Percentiles rank a stretch among this genome's conserved stretches.
Evolutionary conservation across 1,140 invertebrate genomes (phyloP).

Genomic region (Lasioglossum baleicum): DNA sequence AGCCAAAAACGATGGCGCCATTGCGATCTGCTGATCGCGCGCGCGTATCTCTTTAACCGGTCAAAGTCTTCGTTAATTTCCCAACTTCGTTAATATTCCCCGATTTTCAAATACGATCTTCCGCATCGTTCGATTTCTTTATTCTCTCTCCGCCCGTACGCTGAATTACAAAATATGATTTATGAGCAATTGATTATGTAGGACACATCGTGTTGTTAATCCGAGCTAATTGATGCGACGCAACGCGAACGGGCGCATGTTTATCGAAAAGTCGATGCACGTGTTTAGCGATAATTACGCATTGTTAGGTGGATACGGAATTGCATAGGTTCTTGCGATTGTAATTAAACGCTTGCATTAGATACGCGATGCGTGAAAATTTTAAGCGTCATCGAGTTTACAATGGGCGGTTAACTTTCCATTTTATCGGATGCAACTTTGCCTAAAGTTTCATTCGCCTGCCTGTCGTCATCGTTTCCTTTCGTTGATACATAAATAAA

Average conservation of each 20-base stretch:
- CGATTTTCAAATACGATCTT: too few species aligned
- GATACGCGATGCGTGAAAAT: constrained; percentile 30
- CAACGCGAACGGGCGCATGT: constrained; percentile 34
- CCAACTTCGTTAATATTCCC: too few species aligned
- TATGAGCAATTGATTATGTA: constrained; percentile 46
- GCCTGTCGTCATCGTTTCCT: too few species aligned
- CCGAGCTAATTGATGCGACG: constrained; percentile 48
- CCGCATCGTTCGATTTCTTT: too few species aligned
- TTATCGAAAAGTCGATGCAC: constrained; percentile 60
- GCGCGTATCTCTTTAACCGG: too few species aligned
- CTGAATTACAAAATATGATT: constrained; percentile 31
- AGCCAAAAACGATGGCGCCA: too few species aligned
- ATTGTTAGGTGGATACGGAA: constrained; percentile 49
- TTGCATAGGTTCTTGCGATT: constrained; percentile 35
- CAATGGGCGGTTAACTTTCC: constrained; percentile 9
- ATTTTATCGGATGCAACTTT: too few species aligned
- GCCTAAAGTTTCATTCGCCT: too few species aligned
- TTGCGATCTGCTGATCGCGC: too few species aligned
- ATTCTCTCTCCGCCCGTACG: too few species aligned
- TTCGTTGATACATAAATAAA: too few species aligned
- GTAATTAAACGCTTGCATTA: constrained; percentile 39
- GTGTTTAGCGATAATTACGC: constrained; percentile 55
- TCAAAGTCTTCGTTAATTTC: too few species aligned
- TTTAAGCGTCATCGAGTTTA: constrained; percentile 43
- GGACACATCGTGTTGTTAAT: constrained; percentile 51